These are phyloP conservation scores for Podiceps cristatus DNA, from an alignment of 2,113 vertebrate genomes.

Conservation along the genomic window DNA sequence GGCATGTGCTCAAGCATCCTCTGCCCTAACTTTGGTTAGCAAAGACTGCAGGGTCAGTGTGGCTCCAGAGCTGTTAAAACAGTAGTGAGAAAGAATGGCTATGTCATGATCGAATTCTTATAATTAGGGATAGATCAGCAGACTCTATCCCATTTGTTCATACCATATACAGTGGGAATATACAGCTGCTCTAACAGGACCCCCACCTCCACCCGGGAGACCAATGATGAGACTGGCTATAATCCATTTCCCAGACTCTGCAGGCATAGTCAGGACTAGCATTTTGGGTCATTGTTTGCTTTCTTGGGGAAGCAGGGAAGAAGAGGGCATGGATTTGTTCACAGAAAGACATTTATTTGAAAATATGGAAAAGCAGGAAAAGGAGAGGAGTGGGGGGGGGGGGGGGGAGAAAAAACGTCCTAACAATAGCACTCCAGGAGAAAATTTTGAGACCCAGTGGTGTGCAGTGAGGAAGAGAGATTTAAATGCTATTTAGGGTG, in stretches of 20 bases:
- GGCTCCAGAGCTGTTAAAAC: neutral
- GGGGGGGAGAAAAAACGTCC: too few species aligned
- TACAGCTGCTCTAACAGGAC: neutral
- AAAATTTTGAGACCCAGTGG: neutral
- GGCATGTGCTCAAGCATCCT: fast-evolving
- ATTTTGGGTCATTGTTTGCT: neutral
- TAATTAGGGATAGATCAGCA: neutral
- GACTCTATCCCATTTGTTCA: neutral
- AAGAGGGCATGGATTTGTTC: neutral
- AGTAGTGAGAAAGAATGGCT: neutral
- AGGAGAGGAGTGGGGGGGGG: neutral
- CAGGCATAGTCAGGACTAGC: neutral
- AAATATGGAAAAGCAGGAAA: neutral
- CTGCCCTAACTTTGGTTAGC: neutral
- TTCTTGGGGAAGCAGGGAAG: neutral
- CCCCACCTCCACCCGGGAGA: neutral
- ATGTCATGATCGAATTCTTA: neutral
- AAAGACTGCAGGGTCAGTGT: too few species aligned
- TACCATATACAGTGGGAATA: neutral
- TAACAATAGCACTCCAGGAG: neutral
- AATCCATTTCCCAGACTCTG: neutral
- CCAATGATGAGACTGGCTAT: neutral
- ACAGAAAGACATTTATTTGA: neutral
- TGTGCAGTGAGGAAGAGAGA: neutral
- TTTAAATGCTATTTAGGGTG: neutral